Conservation (phyloP, 2,797 vertebrate genomes). For the Ciconia nigra region DNA sequence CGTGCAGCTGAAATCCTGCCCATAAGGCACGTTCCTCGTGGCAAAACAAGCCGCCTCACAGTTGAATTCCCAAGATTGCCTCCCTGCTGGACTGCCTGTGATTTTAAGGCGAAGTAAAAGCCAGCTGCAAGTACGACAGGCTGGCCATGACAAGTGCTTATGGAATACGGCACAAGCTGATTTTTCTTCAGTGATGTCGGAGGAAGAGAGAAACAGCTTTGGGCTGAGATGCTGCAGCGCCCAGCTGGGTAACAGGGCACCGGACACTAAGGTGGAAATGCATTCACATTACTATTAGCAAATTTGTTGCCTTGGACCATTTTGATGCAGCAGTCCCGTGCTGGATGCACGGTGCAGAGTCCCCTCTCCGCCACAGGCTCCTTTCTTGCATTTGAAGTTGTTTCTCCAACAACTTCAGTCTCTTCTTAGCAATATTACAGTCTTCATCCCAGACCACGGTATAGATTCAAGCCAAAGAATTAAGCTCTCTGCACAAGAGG, state of each 20-base stretch:
- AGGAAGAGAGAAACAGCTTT: background rate
- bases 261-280: background rate
- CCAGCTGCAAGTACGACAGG: background rate
- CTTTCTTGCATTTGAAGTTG: background rate
- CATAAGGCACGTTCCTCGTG: background rate
- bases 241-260: background rate
- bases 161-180: accelerated
- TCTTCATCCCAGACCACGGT: background rate
- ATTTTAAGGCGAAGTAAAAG: background rate
- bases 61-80: background rate
- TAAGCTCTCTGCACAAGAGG: background rate
- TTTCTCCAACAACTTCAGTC: background rate
- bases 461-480: background rate
- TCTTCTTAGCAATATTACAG: background rate
- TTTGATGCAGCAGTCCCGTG: accelerated
- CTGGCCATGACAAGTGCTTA: background rate
- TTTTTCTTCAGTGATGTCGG: background rate
- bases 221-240: background rate
- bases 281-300: background rate
- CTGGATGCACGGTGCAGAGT: accelerated
- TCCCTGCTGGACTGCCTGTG: background rate
- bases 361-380: background rate
- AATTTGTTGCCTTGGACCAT: background rate
- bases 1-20: background rate
- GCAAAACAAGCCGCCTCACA: background rate